A percentile compares a stretch with the other conserved stretches of the same genome.
Conservation (phyloP, 2,797 vertebrate genomes). For the Etheostoma nigrum region DNA sequence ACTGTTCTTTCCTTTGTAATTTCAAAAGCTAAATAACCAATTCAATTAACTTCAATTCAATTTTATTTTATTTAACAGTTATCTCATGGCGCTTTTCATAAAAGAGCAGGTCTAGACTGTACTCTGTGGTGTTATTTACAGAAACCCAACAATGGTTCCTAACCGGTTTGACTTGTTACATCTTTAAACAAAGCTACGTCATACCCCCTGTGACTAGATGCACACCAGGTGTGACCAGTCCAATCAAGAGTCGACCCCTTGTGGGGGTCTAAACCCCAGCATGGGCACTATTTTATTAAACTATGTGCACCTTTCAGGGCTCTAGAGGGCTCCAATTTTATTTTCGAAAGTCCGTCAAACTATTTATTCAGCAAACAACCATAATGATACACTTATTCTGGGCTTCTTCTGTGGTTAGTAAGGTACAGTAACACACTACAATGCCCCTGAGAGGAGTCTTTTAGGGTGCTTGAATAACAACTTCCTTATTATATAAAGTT, state of each 20-base stretch:
- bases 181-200: neutral
- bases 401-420: neutral
- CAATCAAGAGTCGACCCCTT: neutral
- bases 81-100: too few relatives aligned
- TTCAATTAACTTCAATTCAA: too few relatives aligned
- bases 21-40: neutral
- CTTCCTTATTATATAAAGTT: too few relatives aligned
- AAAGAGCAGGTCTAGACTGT: too few relatives aligned
- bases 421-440: too few relatives aligned
- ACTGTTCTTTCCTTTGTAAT: neutral
- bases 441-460: neutral
- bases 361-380: neutral
- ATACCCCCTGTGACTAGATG: neutral
- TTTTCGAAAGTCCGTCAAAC: neutral
- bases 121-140: too few relatives aligned
- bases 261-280: neutral
- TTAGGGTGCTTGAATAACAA: neutral
- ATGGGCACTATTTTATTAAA: conserved; percentile 8
- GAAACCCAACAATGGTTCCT: neutral
- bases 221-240: neutral
- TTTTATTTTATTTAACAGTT: too few relatives aligned
- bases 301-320: neutral
- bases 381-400: neutral
- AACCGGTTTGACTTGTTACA: neutral
- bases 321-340: neutral